These are phyloP conservation scores for Allobates femoralis DNA, from an alignment of 2,797 vertebrate species.

Conservation along the genomic window DNA sequence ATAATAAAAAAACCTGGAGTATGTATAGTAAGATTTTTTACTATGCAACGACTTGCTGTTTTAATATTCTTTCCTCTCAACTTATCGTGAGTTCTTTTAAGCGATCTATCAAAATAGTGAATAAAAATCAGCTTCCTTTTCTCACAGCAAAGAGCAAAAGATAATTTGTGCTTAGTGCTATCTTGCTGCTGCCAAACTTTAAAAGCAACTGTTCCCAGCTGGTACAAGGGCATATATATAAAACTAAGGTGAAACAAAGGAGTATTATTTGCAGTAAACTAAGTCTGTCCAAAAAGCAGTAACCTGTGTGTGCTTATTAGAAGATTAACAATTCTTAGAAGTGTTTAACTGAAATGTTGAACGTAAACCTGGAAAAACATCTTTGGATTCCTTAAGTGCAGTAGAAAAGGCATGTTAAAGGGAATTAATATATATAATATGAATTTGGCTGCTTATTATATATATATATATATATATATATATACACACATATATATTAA, in stretches of 20 bases:
- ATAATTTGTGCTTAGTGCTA: slow-evolving; percentile 39
- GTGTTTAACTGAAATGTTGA: slow-evolving; percentile 43
- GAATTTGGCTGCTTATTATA: no score
- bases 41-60: background rate
- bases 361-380: no score
- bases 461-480: no score
- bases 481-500: no score
- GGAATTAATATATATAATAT: no score
- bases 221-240: slow-evolving; percentile 62
- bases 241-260: slow-evolving; percentile 57
- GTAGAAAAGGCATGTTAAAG: no score
- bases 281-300: slow-evolving; percentile 28
- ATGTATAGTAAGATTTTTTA: background rate
- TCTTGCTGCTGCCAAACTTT: slow-evolving; percentile 35
- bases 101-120: slow-evolving; percentile 55
- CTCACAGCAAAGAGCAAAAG: slow-evolving; percentile 59
- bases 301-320: slow-evolving; percentile 59
- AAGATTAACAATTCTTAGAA: slow-evolving; percentile 50
- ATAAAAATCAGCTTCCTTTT: slow-evolving; percentile 44
- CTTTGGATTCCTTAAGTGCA: no score
- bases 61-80: slow-evolving; percentile 1
- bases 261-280: slow-evolving; percentile 49
- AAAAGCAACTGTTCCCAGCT: slow-evolving; percentile 33
- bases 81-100: slow-evolving; percentile 36
- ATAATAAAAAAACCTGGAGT: no score